phyloP scores from a whole-genome alignment of 2,797 vertebrate species.

The Poecilia velifera region DNA sequence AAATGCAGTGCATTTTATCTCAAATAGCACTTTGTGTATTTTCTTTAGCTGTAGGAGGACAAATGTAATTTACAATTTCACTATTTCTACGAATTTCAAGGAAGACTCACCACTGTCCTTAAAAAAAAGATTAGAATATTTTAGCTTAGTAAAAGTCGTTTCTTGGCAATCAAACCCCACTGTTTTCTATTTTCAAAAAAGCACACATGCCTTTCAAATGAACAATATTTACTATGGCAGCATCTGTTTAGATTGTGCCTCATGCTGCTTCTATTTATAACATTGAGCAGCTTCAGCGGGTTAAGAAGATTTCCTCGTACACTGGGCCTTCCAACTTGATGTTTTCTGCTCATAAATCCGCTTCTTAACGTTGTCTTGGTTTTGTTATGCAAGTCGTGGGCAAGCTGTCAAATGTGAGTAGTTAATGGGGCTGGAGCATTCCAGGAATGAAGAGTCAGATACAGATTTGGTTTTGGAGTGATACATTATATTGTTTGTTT shows the following conservation, averaged over 20 bases:
- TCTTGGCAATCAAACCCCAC: not conserved
- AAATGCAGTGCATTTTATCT: not conserved
- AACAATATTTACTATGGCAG: not conserved
- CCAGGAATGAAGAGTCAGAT: not conserved
- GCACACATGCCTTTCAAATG: not conserved
- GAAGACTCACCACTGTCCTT: not conserved
- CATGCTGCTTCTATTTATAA: not conserved
- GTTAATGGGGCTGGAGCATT: slow-evolving; percentile 3
- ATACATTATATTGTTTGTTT: not conserved
- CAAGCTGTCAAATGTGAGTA: slow-evolving; percentile 16
- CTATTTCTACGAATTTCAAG: not conserved
- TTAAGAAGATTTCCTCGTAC: slow-evolving; percentile 49
- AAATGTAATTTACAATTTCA: not conserved
- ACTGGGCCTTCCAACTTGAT: slow-evolving; percentile 12
- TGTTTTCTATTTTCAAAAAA: not conserved
- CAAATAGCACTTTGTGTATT: not conserved
- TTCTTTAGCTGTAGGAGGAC: not conserved
- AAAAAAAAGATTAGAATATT: not conserved
- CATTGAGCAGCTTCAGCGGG: slow-evolving; percentile 25
- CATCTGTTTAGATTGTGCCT: slow-evolving; percentile 3
- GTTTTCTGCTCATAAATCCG: slow-evolving; percentile 24
- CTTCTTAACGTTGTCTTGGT: slow-evolving; percentile 33
- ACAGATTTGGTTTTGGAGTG: not conserved
- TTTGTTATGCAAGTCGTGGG: slow-evolving; percentile 41
- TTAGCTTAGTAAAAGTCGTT: not conserved